Evolutionary conservation across 2,888 invertebrate genomes (phyloP), one percentile per base, ranked within the genome.

Genomic region (Octodonta nipae): DNA sequence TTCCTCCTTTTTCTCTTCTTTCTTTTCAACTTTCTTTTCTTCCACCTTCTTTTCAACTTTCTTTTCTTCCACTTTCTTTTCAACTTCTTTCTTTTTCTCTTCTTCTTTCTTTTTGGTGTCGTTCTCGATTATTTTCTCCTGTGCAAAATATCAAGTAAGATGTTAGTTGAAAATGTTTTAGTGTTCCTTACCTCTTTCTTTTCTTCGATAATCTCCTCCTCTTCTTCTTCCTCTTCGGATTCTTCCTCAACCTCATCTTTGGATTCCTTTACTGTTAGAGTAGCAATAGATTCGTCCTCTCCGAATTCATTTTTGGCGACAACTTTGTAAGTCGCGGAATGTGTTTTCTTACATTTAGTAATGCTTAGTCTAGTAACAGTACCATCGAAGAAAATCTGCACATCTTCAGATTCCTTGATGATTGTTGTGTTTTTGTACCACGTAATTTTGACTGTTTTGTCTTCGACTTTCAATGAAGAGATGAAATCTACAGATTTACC

Each of bases 261-360:
- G 57, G 53, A 56, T 46, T 61, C 58, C 33, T 67, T 74, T 7
- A 96, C 78, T 13, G 81, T 83, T 35, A 98, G 69, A 51, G 84
- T 79, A 28, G 92, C 86, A 26, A 77, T 75, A 2, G 85, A 83
- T 54, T 87, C 84, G 47, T 87, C 91, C 56, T 83, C 80, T 30
- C 96, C 96, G 48, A 77, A 79, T 57, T 91, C 87, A 58, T 95
- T 96, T 52, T 75, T 78, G 32, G 93, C 82, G 14, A 87, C 77
- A 26, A 91, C 77, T 52, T 76, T 80, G 62, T 89, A 92, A 30
- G 75, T 76, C 25, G 87, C 88, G 3, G 78, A 69, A 55, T 79
- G 78, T 52, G 83, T 82, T 26, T 66, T 61, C 32, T 78, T 74
- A 26, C 82, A 78, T 49, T 72, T 73, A 42, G 74, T 75, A 44